A percentile compares a stretch with the other conserved stretches of the same genome.
Conservation (phyloP, 2,888 invertebrate genomes). For the Agrochola lychnidis region DNA sequence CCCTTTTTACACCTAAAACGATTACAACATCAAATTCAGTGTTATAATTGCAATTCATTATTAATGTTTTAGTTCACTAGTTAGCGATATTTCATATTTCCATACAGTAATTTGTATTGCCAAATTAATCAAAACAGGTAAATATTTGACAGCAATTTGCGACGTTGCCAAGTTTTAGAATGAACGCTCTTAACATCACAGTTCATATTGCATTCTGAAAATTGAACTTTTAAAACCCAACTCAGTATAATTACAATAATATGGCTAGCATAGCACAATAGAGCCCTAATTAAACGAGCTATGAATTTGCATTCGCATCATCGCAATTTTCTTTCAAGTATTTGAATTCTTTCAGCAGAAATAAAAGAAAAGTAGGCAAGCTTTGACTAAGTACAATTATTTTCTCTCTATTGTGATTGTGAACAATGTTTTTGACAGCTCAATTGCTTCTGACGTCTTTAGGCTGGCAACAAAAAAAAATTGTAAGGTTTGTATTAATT, state of each 20-base stretch:
- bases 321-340: conserved; percentile 1
- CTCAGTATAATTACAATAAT: neutral
- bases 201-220: neutral
- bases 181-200: neutral
- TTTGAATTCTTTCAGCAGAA: conserved; percentile 9
- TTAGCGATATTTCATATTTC: no score
- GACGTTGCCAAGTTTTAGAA: no score
- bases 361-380: neutral
- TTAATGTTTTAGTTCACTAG: no score
- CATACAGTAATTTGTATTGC: no score
- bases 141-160: no score
- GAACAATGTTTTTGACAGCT: conserved; percentile 10
- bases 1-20: no score
- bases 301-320: conserved; percentile 15
- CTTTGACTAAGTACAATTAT: neutral
- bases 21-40: no score
- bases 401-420: conserved; percentile 1
- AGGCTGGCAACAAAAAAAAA: conserved; percentile 34
- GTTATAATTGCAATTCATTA: no score
- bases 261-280: neutral
- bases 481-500: conserved; percentile 55
- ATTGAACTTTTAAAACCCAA: neutral
- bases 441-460: conserved; percentile 8
- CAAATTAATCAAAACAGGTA: no score
- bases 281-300: conserved; percentile 20